Evolutionary conservation across 2,888 invertebrate genomes (phyloP).

Genomic region (Scrobipalpa atriplicella): DNA sequence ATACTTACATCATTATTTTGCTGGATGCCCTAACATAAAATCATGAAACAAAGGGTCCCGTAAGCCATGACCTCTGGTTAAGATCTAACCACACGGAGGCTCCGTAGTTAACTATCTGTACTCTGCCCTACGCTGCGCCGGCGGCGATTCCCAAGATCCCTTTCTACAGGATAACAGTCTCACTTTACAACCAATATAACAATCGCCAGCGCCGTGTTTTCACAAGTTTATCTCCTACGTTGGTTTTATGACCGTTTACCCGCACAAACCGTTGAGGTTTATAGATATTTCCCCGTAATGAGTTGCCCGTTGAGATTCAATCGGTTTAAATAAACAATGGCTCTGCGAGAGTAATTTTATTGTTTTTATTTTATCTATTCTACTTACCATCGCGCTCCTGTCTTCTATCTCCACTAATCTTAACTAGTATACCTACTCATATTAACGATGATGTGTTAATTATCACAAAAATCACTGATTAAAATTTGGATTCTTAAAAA

Average conservation of each 20-base stretch:
- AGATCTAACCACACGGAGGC: background rate
- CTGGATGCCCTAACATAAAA: too few species aligned
- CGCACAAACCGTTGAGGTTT: background rate
- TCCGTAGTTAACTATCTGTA: background rate
- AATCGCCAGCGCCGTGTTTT: background rate
- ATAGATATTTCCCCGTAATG: background rate
- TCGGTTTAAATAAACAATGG: too few species aligned
- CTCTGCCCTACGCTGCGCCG: background rate
- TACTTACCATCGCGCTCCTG: too few species aligned
- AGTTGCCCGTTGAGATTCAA: background rate
- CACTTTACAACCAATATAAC: constrained; percentile 1
- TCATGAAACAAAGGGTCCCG: too few species aligned
- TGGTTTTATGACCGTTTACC: background rate
- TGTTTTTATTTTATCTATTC: too few species aligned
- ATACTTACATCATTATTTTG: too few species aligned
- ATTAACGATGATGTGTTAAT: too few species aligned
- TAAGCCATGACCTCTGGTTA: background rate
- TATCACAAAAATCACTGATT: too few species aligned
- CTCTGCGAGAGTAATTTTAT: too few species aligned
- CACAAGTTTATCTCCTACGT: background rate
- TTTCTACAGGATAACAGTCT: background rate
- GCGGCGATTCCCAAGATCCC: constrained; percentile 1
- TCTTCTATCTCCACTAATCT: too few species aligned
- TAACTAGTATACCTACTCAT: too few species aligned
- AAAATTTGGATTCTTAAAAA: too few species aligned